Base-by-base conservation (phyloP, 2,888 invertebrate genomes). In the Dexiosoma caninum region DNA sequence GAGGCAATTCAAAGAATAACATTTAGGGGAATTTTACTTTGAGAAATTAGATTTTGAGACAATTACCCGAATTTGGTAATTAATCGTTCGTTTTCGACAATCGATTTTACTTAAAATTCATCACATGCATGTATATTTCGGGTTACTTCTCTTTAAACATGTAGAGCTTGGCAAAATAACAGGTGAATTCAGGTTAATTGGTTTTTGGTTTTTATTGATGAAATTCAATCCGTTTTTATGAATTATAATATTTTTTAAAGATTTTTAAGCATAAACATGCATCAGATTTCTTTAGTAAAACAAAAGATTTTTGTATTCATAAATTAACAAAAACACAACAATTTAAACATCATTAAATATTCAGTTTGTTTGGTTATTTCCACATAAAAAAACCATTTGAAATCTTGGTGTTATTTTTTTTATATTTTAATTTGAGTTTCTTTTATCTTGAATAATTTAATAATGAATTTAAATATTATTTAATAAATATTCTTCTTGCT, bases 161-260 rank as follows among this genome's bases (percentile, higher is more conserved):
- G 6, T 27, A 27, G n/a, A n/a, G n/a, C n/a, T 14, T 5, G 8
- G 8, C 35, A 49, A 51, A 51, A 23, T 8, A 14, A 19, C 66
- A 30, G 8, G 27, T 53, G 27, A 40, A 40, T 66, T 51, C 49
- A 40, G 37, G 40, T 16, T 53, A 53, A 49, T 64, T 49, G 37
- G 37, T 12, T 19, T 44, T n/a, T 32, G 10, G 3, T n/a, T 19
- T 44, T 27, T 42, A 16, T 66, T 37, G 16, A 27, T 19, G 12
- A 27, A 51, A 16, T 16, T 40, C 37, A 51, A 51, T 51, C 10
- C 30, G 3, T 51, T 14, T 16, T 12, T 19, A 37, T 40, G 30
- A 53, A 40, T 66, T 66, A 40, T 51, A 27, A 66, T 12, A 23
- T 10, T 46, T n/a, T 3, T 35, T 30, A 62, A 19, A 64, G 46